Base-by-base conservation (phyloP, 1,140 invertebrate genomes). In the Scaptomyza pallida region DNA sequence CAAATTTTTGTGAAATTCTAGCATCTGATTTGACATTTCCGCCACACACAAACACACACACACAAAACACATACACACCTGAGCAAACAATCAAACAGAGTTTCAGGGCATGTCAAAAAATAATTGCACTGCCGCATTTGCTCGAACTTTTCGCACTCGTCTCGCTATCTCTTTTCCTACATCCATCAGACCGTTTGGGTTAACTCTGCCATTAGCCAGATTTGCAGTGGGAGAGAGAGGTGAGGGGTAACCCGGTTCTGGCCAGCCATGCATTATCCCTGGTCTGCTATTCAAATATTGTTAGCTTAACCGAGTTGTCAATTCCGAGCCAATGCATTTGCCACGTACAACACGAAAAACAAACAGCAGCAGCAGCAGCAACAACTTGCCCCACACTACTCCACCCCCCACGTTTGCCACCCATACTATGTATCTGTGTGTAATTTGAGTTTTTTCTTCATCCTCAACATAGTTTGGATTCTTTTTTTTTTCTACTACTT, bases 261-360 rank as follows among this genome's bases (percentile, higher is more conserved):
- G 19, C 59, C 41, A 62, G 35, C 47, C 59, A 51, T 62, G 47
- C 35, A 62, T 62, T 50, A 62, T 62, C 45, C 45, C 45, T 62
- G 59, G 50, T 72, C 56, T 80, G 72, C 77, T 80, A 80, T 80
- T 80, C 77, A 80, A 80, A 80, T 80, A 81, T 81, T 81, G 78
- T 81, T 81, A 81, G 78, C 70, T 81, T 81, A 81, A 81, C 78
- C 78, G 78, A 81, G 73, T 81, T 81, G 78, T 81, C 78, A 81
- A 69, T 81, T 81, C 78, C 78, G 21, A 81, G 78, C 78, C 78
- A 81, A 81, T 81, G 78, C 78, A 80, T 80, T 81, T 76, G 47
- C 51, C 41, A 35, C 52, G 61, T 65, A 60, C 52, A 68, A 51
- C 75, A 65, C 67, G 67, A 80, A 80, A 80, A 69, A 72, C 77